Percentiles rank a stretch among this genome's conserved stretches.
Conservation (phyloP, 53 echinoderm and acorn worm genomes). For the Paracentrotus lividus region DNA sequence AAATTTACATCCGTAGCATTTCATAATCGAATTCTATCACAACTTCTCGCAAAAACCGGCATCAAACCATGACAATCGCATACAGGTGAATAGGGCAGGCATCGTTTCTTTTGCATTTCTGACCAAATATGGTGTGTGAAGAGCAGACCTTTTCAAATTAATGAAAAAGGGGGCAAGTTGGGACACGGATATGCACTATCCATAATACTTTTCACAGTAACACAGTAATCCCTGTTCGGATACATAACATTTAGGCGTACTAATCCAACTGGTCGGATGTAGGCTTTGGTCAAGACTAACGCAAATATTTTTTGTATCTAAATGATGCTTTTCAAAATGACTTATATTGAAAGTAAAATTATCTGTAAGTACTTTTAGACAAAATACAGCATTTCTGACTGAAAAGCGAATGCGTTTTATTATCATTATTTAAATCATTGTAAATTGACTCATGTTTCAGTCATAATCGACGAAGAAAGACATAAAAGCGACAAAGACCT, state of each 20-base stretch:
- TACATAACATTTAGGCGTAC: constrained; percentile 54
- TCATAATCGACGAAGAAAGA: too few relatives aligned
- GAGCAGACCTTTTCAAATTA: constrained; percentile 33
- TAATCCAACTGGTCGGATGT: constrained; percentile 38
- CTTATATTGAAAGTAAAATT: neutral
- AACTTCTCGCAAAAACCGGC: too few relatives aligned
- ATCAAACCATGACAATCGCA: neutral
- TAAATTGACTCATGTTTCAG: neutral
- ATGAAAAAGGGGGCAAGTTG: neutral
- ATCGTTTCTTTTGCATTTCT: neutral
- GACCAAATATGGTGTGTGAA: constrained; percentile 48
- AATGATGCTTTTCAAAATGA: neutral
- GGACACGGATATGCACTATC: constrained; percentile 6
- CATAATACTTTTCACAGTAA: neutral
- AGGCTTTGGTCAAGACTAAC: constrained; percentile 14
- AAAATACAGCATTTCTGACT: neutral
- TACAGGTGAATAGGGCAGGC: too few relatives aligned
- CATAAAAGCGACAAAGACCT: too few relatives aligned
- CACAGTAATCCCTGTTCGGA: constrained; percentile 59
- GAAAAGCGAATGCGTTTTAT: neutral
- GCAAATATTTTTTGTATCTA: neutral
- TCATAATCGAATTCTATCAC: too few relatives aligned
- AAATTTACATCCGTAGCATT: too few relatives aligned
- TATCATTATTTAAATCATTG: neutral
- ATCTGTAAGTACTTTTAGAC: neutral